Evolutionary conservation across 2,113 vertebrate species (phyloP), one percentile per base, ranked within the genome.

Genomic region (Dipodomys stephensi): DNA sequence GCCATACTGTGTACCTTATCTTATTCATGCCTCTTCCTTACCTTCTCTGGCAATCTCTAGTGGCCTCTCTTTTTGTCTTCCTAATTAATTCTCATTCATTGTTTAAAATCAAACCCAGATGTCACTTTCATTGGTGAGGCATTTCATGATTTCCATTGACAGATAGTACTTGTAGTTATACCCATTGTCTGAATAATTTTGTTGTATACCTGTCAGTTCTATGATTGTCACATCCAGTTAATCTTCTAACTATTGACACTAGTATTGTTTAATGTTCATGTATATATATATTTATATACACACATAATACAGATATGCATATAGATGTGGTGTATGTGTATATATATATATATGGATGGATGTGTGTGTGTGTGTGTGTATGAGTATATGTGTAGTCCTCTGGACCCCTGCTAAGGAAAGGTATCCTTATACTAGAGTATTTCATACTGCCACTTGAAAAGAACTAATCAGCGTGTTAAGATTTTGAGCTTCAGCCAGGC

Each of bases 61-160:
- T 67, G 53, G 18, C 53, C 32, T 79, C 22, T 49, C 13, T 27
- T 35, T 93, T 86, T 83, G 49, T 93, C 81, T 90, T 67, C 10
- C 39, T 94, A 9, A 23, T 64, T 30, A 67, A 44, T 89, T 60
- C 30, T n/a, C 80, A 7, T 19, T 22, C 23, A 12, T 83, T 20
- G 11, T 88, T 92, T 94, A 32, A 88, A 46, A 49, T 90, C 46
- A 46, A 78, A 32, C 68, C 32, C 32, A n/a, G 3, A 73, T 92
- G 25, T 74, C 6, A 6, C 39, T 84, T 79, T 64, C 53, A 19
- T 80, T 13, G 94, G 2, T 83, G 68, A 91, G 39, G 15, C 12
- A 4, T n/a, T 91, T 28, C 18, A 20, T 65, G 49, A 83, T 79
- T 94, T 94, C 13, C 30, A 20, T 28, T 62, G 23, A 79, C n/a